Percentiles rank a stretch among this genome's conserved stretches.
Evolutionary conservation across 2,888 invertebrate species (phyloP).

Genomic region (Anagyrus pseudococci): DNA sequence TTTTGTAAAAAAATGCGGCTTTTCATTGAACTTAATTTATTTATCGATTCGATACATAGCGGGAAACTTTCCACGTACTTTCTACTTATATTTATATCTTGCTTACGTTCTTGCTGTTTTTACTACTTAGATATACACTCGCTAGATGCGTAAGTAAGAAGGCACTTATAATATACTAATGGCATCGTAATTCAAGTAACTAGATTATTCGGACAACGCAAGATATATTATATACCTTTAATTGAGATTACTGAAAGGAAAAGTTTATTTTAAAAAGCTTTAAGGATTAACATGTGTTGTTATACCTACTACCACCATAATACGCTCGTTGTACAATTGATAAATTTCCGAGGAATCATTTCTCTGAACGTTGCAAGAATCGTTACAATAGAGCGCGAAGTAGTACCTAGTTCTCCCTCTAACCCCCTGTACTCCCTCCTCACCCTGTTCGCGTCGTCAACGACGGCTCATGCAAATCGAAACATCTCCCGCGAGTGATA

Average conservation of each 20-base stretch:
- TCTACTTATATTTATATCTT: neutral
- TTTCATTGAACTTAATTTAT: neutral
- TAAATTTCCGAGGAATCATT: neutral
- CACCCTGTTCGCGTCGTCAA: neutral
- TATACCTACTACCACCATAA: neutral
- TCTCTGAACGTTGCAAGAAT: neutral
- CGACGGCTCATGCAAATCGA: constrained; percentile 33
- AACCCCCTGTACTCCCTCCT: neutral
- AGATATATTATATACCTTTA: no score
- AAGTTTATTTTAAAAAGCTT: no score
- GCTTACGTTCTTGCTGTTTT: no score
- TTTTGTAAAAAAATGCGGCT: no score
- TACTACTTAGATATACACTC: no score
- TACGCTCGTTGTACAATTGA: neutral
- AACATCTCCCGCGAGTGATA: constrained; percentile 19
- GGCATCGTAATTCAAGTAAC: no score
- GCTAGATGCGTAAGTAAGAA: no score
- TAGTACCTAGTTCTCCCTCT: no score
- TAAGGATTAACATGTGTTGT: no score
- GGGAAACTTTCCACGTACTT: neutral
- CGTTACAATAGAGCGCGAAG: neutral
- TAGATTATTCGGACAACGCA: no score
- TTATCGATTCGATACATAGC: neutral
- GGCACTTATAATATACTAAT: no score
- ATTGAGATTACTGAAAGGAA: no score